phyloP scores from a whole-genome alignment of 2,888 invertebrate genomes.

The Temnothorax unifasciatus region DNA sequence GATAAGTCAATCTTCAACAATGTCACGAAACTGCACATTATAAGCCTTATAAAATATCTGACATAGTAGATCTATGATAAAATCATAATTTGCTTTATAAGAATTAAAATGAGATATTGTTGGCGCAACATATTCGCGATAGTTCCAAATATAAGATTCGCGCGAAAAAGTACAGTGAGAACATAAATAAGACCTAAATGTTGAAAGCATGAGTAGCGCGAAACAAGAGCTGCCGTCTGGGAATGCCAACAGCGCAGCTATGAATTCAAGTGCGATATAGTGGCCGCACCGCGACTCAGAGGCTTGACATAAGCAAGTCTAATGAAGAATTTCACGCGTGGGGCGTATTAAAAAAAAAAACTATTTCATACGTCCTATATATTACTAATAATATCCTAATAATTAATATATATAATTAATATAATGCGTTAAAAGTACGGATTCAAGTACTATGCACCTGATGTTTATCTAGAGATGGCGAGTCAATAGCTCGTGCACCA shows the following conservation, averaged over 20 bases:
- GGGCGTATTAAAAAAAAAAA: background rate
- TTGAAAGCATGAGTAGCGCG: constrained; percentile 74
- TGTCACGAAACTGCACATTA: background rate
- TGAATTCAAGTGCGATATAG: constrained; percentile 80
- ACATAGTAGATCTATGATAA: background rate
- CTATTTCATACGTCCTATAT: background rate
- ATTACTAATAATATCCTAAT: background rate
- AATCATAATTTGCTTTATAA: background rate
- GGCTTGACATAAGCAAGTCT: constrained; percentile 52
- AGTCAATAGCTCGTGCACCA: constrained; percentile 25
- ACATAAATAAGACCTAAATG: constrained; percentile 72
- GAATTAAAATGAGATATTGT: background rate
- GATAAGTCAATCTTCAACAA: background rate
- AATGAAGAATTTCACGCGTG: constrained; percentile 51
- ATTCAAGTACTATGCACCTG: constrained; percentile 12
- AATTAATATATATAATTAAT: constrained; percentile 16
- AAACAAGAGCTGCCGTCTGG: constrained; percentile 79
- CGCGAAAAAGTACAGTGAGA: constrained; percentile 35
- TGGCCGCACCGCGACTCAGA: constrained; percentile 48
- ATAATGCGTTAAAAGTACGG: background rate
- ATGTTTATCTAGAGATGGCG: constrained; percentile 49
- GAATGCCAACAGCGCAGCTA: constrained; percentile 81
- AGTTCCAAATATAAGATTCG: background rate
- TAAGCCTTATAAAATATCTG: background rate
- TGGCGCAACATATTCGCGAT: background rate